Evolutionary conservation across 2,888 invertebrate genomes (phyloP).

Genomic region (Pilophorus perplexus): DNA sequence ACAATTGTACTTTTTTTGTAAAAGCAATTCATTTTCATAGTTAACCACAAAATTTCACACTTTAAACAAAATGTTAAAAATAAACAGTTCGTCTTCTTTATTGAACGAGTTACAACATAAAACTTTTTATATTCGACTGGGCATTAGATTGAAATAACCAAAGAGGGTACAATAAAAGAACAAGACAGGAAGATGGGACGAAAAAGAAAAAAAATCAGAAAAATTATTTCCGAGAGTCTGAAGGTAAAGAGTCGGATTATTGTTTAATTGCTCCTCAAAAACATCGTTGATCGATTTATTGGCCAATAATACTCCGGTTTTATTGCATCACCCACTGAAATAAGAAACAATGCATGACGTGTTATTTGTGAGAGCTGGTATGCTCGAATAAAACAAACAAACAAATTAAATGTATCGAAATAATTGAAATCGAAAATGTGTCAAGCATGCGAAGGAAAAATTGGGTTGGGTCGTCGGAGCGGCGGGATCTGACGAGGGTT

Average conservation of each 20-base stretch:
- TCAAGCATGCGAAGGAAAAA: too few relatives aligned
- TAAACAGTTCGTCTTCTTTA: too few relatives aligned
- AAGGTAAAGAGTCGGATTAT: conserved; percentile 5
- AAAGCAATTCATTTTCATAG: too few relatives aligned
- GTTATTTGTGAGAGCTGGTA: neutral
- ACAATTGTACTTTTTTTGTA: neutral
- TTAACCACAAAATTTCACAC: too few relatives aligned
- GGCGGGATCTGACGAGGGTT: too few relatives aligned
- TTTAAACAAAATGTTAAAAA: too few relatives aligned
- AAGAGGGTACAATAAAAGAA: neutral
- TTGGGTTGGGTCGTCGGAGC: too few relatives aligned
- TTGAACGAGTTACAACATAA: too few relatives aligned
- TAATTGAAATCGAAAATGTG: neutral
- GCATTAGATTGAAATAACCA: neutral
- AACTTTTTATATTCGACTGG: neutral
- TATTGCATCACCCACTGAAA: conserved; percentile 24
- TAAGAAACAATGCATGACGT: neutral
- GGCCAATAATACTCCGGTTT: neutral
- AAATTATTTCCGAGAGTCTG: neutral
- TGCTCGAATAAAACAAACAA: neutral
- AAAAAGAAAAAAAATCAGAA: neutral
- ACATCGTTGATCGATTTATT: conserved; percentile 3
- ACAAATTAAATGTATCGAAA: neutral
- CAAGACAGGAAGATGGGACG: neutral
- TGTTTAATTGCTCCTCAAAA: neutral